Evolutionary conservation across 2,113 vertebrate genomes (phyloP), one percentile per base, ranked within the genome.

Genomic region (Mixornis gularis): DNA sequence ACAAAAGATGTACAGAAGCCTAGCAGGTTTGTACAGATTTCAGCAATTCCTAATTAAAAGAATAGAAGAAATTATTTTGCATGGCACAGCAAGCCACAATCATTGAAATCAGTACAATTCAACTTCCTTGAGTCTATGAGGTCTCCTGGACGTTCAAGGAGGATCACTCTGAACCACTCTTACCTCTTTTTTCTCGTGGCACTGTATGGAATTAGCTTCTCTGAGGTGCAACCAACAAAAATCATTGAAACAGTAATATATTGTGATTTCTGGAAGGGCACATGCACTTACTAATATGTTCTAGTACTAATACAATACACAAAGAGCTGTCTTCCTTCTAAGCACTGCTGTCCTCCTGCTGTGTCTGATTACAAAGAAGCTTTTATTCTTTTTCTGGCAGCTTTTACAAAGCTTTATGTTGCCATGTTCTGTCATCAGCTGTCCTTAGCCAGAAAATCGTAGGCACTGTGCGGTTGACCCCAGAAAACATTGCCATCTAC

Each of bases 41-140:
- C 49, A 94, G 77, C 85, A 81, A 79, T 56, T 95, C 48, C 56
- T 76, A 68, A 94, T 55, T 94, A 69, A 43, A 93, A 64, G 72
- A 77, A 88, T 20, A 18, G 83, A 59, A 49, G 79, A 44, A 72
- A 84, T 52, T 25, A 43, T 76, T 84, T 90, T 51, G 65, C 34
- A 22, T 34, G 64, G 60, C 60, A 77, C n/a, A 69, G n/a, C 32
- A 59, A 91, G 40, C 40, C 64, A 78, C 40, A 71, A 4, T 17
- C 46, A 49, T 17, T 80, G 52, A 86, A 88, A 46, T 52, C 44
- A 22, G 38, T 69, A 51, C 34, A 72, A 79, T 90, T 89, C 48
- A 24, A 22, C 73, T 68, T 71, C 56, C 32, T 62, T 12, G 14
- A 65, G 26, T 24, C 18, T 62, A 26, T 0, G 1, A 80, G 32